phyloP scores from a whole-genome alignment of 2,797 vertebrate genomes.

The Syngnathus acus region DNA sequence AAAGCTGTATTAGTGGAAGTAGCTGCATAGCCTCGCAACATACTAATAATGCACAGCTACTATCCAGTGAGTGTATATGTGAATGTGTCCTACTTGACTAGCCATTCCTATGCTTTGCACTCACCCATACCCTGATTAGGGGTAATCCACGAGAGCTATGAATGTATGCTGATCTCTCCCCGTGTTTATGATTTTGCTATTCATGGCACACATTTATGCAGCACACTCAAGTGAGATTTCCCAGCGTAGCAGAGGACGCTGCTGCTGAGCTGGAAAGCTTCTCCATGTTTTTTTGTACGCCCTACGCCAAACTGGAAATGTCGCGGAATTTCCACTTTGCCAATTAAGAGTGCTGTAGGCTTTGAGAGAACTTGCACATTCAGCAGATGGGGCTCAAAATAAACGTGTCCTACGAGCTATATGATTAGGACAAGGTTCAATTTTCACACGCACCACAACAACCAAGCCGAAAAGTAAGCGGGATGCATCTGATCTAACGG shows the following conservation, averaged over 20 bases:
- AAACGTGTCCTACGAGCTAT: conserved; percentile 19
- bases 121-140: conserved; percentile 6
- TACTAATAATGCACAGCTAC: conserved; percentile 24
- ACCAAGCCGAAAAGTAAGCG: background rate
- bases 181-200: conserved; percentile 32
- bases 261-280: conserved; percentile 22
- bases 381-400: conserved; percentile 47
- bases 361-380: conserved; percentile 27
- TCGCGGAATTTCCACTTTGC: conserved; percentile 25
- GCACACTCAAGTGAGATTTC: conserved; percentile 40
- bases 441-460: conserved; percentile 11
- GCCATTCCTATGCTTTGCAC: conserved; percentile 2
- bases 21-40: conserved; percentile 16
- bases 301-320: conserved; percentile 26
- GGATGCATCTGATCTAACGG: conserved; percentile 2
- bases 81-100: conserved; percentile 10
- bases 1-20: conserved; percentile 28
- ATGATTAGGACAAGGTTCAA: conserved; percentile 25
- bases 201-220: conserved; percentile 42
- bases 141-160: conserved; percentile 34
- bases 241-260: conserved; percentile 46
- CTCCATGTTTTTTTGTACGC: conserved; percentile 31
- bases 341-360: conserved; percentile 41
- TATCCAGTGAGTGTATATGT: conserved; percentile 6
- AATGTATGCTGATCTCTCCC: conserved; percentile 32